Evolutionary conservation across 2,888 invertebrate genomes (phyloP), one percentile per base, ranked within the genome.

Genomic region (Argyresthia albistria): DNA sequence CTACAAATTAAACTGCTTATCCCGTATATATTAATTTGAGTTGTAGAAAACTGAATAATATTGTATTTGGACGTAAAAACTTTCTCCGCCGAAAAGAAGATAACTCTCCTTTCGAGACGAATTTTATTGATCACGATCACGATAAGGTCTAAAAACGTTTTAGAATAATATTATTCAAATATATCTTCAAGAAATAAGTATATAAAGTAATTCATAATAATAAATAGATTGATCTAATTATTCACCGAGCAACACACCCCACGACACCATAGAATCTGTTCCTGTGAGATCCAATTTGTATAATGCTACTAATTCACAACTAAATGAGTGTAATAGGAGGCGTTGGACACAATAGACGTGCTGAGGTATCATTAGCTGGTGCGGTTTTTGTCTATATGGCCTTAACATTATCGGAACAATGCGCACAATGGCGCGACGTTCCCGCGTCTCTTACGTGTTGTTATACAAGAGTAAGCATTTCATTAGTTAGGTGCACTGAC

Each of bases 331-430:
- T 14, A 45, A 14, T 45, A n/a, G 45, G 14, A 25, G 25, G 45
- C 14, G 9, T 14, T 45, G 36, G 48, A 48, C 36, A 48, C 54
- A 55, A 51, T 60, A 61, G 59, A 59, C 57, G 57, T 50, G 50
- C 43, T 11, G 37, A 16, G n/a, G 43, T 50, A 25, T 59, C 55
- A 64, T 63, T 66, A 65, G 58, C 64, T 54, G 59, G 56, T 51
- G 45, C n/a, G 52, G 53, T 76, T 76, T 76, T 78, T 70, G 61
- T 66, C 56, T 64, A 64, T 64, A 64, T 70, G 80, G 76, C 81
- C 83, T 81, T 80, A 81, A 79, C 81, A 81, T 80, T 79, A 80
- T 67, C 69, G 67, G 62, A 75, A 82, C 82, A 83, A 83, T 82
- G 67, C 70, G 65, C 61, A 80, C 82, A 80, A 81, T 78, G 60